Percentiles rank a stretch among this genome's conserved stretches.
Evolutionary conservation across 2,113 vertebrate species (phyloP).

Genomic region (Salvelinus namaycush): DNA sequence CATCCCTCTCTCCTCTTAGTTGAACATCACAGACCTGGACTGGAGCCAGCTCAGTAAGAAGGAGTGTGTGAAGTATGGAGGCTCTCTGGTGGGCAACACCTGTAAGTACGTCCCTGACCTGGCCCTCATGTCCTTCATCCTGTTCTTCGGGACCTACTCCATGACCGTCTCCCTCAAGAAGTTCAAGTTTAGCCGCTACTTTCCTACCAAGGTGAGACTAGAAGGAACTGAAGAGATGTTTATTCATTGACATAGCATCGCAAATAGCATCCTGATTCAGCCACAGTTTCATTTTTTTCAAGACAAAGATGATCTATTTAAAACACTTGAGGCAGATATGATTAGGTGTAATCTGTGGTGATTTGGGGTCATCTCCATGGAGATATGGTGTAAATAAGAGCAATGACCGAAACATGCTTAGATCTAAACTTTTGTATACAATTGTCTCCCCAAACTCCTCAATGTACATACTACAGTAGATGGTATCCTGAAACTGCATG

Average conservation of each 20-base stretch:
- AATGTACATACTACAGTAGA: neutral
- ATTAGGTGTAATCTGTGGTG: neutral
- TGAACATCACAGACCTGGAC: slow-evolving; percentile 95
- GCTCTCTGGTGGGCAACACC: slow-evolving; percentile 87
- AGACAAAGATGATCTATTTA: too few species aligned
- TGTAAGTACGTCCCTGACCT: slow-evolving; percentile 91
- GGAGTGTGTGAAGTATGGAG: slow-evolving; percentile 91
- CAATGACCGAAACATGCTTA: neutral
- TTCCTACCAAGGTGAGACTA: slow-evolving; percentile 90
- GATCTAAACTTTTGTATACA: neutral
- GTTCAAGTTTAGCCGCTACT: slow-evolving; percentile 97
- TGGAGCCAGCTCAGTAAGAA: slow-evolving; percentile 97
- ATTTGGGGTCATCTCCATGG: too few species aligned
- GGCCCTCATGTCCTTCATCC: slow-evolving; percentile 98
- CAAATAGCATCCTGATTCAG: neutral
- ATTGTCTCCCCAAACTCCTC: neutral
- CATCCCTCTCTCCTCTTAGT: slow-evolving; percentile 61
- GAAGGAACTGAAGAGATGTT: neutral
- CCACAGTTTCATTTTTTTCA: neutral
- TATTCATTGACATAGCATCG: too few species aligned
- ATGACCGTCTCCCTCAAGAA: slow-evolving; percentile 95
- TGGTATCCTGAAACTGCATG: neutral
- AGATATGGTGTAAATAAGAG: neutral
- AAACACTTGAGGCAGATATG: neutral
- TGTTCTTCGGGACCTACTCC: slow-evolving; percentile 97